Base-by-base conservation (phyloP, 2,113 vertebrate species). In the Oncorhynchus gorbuscha region DNA sequence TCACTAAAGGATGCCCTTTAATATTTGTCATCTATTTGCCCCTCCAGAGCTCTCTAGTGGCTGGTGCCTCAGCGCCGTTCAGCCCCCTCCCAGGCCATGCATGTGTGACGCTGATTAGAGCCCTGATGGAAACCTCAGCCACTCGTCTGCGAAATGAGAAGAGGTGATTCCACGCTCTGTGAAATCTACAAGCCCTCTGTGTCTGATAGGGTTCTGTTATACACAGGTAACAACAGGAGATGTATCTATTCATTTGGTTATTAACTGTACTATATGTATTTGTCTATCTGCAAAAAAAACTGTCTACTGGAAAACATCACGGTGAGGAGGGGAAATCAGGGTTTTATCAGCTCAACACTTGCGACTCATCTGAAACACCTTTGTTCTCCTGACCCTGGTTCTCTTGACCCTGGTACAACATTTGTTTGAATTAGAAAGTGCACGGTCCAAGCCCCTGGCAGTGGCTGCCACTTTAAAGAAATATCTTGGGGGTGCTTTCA, bases 391-490 rank as follows among this genome's bases (percentile, higher is more conserved):
- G 89, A 78, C 35, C 35, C 35, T 35, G 35, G 85, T 90, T 89
- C 86, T 85, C 69, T 18, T 89, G 88, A 90, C 90, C 90, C 61
- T 39, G 48, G 79, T 59, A 81, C 82, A 77, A 75, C 83, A 86
- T 92, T 93, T 93, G 91, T 93, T 94, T 93, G 84, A 93, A 92
- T 93, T 94, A 90, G 89, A 94, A 93, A 92, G 91, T 92, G 89
- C 89, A 86, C 72, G 88, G 88, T 93, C 88, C 88, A 92, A 90
- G 88, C 83, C 84, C 83, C 82, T 89, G 89, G 86, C 88, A 87
- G 83, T 84, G 82, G 71, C 84, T 80, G 69, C 80, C 85, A 84
- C 89, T 85, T 87, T 83, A 89, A 90, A 89, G 86, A 45, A 92
- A 91, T 92, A 93, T 93, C 92, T 92, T 84, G 73, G 39, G 39